Conservation (phyloP, 2,113 vertebrate species). For the Glareola pratincola region DNA sequence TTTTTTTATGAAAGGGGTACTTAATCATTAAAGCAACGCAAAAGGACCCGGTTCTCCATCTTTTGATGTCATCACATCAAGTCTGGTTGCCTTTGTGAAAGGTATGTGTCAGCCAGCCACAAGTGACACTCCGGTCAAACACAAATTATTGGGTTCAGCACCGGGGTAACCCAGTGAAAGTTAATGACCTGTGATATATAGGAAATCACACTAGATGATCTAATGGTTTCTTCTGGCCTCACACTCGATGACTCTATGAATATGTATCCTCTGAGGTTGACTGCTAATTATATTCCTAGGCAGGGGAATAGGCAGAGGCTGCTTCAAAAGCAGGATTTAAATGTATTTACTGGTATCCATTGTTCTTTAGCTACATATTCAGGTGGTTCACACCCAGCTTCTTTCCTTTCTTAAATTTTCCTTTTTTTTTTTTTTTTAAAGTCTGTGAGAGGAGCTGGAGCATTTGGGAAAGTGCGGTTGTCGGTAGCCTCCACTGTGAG, state of each 20-base stretch:
- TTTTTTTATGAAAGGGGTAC: not conserved
- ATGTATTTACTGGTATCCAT: not conserved
- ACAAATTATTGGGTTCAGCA: constrained; percentile 44
- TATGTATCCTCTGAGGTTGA: constrained; percentile 35
- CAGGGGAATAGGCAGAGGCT: not conserved
- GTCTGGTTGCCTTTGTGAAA: not conserved
- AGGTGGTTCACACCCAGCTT: not conserved
- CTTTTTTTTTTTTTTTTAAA: not conserved
- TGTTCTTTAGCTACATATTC: not conserved
- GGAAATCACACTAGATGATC: constrained; percentile 57
- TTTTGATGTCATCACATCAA: not conserved
- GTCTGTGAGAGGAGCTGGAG: not conserved
- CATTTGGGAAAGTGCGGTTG: not conserved
- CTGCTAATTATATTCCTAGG: constrained; percentile 25
- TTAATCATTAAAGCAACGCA: not conserved
- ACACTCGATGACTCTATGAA: constrained; percentile 45
- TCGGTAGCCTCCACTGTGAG: not conserved
- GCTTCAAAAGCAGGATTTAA: not conserved
- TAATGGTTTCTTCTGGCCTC: constrained; percentile 59
- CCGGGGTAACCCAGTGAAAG: constrained; percentile 57
- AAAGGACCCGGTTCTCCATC: not conserved
- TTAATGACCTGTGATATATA: constrained; percentile 59
- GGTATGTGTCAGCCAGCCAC: not conserved
- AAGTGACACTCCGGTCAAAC: not conserved
- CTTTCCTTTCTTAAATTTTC: not conserved